These are phyloP conservation scores for Apodemia mormo DNA, from an alignment of 2,888 invertebrate genomes.

Conservation along the genomic window DNA sequence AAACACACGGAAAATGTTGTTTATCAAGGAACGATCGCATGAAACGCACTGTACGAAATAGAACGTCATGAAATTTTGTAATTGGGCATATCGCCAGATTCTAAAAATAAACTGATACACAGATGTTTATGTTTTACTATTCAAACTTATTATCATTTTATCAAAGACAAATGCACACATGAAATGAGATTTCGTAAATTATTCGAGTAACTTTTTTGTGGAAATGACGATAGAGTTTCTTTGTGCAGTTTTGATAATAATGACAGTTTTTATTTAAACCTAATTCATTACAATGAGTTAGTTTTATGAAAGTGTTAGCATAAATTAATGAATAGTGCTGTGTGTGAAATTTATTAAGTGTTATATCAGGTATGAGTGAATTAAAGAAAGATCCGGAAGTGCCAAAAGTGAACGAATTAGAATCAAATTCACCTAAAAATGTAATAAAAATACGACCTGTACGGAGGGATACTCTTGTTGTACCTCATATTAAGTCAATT, in stretches of 20 bases:
- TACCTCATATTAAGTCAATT: slow-evolving; percentile 53
- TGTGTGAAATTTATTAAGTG: background rate
- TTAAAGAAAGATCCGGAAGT: slow-evolving; percentile 1
- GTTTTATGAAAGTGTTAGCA: background rate
- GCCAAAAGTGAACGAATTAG: background rate
- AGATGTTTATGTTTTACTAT: slow-evolving; percentile 10
- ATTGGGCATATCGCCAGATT: slow-evolving; percentile 64
- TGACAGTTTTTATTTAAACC: slow-evolving; percentile 7
- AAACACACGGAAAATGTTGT: background rate
- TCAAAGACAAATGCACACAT: background rate
- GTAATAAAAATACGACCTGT: background rate
- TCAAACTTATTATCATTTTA: background rate
- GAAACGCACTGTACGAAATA: background rate
- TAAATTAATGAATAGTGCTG: no score
- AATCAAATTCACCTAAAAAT: background rate
- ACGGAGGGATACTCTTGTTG: slow-evolving; percentile 1
- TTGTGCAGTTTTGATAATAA: background rate
- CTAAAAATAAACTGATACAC: slow-evolving; percentile 39
- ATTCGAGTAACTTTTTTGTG: background rate
- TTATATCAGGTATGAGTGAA: background rate
- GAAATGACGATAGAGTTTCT: background rate
- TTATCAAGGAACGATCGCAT: background rate
- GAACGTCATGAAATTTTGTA: slow-evolving; percentile 57
- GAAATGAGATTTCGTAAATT: background rate
- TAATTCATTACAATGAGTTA: slow-evolving; percentile 13